Conservation (phyloP, 2,888 invertebrate genomes). For the Chrysolina haemoptera region DNA sequence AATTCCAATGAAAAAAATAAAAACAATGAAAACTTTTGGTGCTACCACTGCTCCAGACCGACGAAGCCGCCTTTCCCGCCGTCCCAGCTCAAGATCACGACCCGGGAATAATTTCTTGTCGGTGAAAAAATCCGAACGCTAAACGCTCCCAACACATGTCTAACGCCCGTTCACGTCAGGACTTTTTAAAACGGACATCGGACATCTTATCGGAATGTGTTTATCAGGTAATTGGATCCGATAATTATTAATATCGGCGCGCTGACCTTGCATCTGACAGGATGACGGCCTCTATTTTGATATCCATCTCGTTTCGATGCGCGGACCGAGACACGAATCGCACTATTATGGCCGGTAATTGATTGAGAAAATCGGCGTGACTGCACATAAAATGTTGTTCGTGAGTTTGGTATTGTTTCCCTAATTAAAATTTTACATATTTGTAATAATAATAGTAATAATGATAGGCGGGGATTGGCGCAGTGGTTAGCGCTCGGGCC, state of each 20-base stretch:
- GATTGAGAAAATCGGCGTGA: conserved; percentile 3
- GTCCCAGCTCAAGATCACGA: conserved; percentile 50
- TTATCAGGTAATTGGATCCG: conserved; percentile 61
- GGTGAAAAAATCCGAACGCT: conserved; percentile 48
- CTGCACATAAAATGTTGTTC: neutral
- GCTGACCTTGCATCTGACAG: conserved; percentile 51
- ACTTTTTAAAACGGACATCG: conserved; percentile 52
- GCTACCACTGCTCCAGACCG: conserved; percentile 9
- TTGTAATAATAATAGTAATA: too few relatives aligned
- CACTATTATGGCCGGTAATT: conserved; percentile 11
- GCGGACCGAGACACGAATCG: conserved; percentile 11
- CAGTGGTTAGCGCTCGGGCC: too few relatives aligned
- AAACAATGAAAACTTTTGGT: neutral
- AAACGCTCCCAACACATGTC: conserved; percentile 50
- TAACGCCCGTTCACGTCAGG: conserved; percentile 50
- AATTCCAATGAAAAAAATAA: too few relatives aligned
- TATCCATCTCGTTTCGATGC: conserved; percentile 38
- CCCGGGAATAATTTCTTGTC: conserved; percentile 41
- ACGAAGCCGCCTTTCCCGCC: neutral
- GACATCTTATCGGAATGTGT: conserved; percentile 58
- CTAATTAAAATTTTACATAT: too few relatives aligned
- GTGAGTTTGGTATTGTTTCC: neutral
- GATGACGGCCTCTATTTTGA: conserved; percentile 46
- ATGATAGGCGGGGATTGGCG: too few relatives aligned
- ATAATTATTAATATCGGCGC: conserved; percentile 55